These are phyloP conservation scores for Cyprinodon diabolis DNA, from an alignment of 2,797 vertebrate species.

Conservation along the genomic window DNA sequence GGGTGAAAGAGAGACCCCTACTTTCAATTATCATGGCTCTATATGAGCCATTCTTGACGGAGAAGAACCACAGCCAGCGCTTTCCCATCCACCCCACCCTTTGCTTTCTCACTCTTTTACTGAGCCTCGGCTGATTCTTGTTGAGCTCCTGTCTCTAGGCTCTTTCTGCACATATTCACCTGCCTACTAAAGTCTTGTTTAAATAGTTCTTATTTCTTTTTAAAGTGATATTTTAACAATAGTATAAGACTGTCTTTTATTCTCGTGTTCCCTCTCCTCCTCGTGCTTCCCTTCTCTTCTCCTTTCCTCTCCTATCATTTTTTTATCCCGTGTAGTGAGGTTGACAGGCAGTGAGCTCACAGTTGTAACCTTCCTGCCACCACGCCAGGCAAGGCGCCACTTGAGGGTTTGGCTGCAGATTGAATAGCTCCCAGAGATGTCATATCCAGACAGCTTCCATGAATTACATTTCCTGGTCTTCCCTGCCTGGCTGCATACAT, in stretches of 20 bases:
- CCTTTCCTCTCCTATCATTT: conserved; percentile 19
- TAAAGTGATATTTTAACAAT: conserved; percentile 16
- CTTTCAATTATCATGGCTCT: conserved; percentile 70
- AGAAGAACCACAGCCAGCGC: conserved; percentile 67
- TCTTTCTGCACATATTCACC: conserved; percentile 41
- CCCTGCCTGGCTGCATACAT: conserved; percentile 70
- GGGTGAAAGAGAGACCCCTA: conserved; percentile 66
- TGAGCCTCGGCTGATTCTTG: conserved; percentile 38
- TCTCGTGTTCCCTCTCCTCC: conserved; percentile 19
- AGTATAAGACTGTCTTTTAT: conserved; percentile 35
- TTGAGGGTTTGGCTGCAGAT: conserved; percentile 76
- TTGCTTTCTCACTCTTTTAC: conserved; percentile 53
- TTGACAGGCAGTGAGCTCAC: conserved; percentile 78
- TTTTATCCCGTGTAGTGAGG: conserved; percentile 51
- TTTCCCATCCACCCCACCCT: conserved; percentile 62
- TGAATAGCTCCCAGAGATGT: conserved; percentile 78
- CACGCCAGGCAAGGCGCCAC: conserved; percentile 73
- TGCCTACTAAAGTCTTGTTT: conserved; percentile 54
- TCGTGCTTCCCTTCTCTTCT: conserved; percentile 2
- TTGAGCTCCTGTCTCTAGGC: conserved; percentile 54
- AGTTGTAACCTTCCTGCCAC: conserved; percentile 76
- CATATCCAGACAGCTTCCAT: conserved; percentile 74
- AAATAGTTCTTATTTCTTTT: conserved; percentile 38
- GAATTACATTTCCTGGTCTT: conserved; percentile 79
- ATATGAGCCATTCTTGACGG: conserved; percentile 62